Evolutionary conservation across 92 coral and sea anemone species (phyloP).

Genomic region (Ricordea florida): DNA sequence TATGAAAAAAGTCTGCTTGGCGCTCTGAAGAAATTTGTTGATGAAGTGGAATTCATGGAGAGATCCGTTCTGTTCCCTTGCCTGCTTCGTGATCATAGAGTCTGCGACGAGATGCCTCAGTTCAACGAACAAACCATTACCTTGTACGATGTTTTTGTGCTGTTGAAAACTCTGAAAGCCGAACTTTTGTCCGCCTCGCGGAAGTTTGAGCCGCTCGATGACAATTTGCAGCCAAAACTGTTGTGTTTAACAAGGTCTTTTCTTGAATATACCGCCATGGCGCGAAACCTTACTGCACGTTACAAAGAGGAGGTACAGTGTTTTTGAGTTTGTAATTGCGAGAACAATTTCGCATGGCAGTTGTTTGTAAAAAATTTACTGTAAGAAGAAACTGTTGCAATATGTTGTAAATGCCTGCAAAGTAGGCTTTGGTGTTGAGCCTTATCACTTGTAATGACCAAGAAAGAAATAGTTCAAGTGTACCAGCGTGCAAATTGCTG

Average conservation of each 20-base stretch:
- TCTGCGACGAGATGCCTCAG: constrained; percentile 33
- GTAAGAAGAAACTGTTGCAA: too few relatives aligned
- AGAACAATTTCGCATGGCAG: too few relatives aligned
- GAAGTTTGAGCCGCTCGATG: constrained; percentile 43
- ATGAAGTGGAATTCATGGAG: constrained; percentile 78
- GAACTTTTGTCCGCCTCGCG: constrained; percentile 65
- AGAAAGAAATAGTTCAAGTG: too few relatives aligned
- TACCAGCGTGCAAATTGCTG: too few relatives aligned
- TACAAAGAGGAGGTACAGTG: constrained; percentile 79
- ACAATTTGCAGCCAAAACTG: constrained; percentile 65
- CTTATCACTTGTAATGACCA: too few relatives aligned
- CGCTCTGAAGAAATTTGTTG: constrained; percentile 62
- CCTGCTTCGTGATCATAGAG: constrained; percentile 59
- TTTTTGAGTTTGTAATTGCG: constrained; percentile 8
- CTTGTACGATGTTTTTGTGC: constrained; percentile 63
- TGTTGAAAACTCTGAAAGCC: constrained; percentile 62
- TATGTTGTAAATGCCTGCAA: too few relatives aligned
- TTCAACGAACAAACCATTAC: constrained; percentile 21
- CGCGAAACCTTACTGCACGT: constrained; percentile 63
- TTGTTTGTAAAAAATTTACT: too few relatives aligned
- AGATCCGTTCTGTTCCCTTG: constrained; percentile 81
- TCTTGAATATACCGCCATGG: constrained; percentile 48
- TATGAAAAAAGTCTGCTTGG: constrained; percentile 49
- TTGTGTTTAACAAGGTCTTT: constrained; percentile 56
- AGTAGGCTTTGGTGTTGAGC: too few relatives aligned